Percentiles rank a stretch among this genome's conserved stretches.
Evolutionary conservation across 2,888 invertebrate species (phyloP).

Genomic region (Cheiracanthium punctorium): DNA sequence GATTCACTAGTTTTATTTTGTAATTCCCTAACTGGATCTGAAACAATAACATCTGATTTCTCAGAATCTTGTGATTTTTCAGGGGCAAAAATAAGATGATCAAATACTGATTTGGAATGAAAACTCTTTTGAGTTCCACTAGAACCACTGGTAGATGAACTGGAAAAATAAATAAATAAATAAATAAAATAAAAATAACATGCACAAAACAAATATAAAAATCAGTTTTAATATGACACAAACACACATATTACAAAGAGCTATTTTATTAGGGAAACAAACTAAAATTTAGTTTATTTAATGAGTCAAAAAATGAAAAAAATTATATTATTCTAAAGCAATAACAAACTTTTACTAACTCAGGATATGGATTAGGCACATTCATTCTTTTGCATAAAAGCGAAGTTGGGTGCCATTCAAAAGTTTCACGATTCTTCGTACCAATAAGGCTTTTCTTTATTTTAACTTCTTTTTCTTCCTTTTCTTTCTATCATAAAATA

Average conservation of each 20-base stretch:
- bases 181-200: no score
- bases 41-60: background rate
- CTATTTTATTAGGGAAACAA: no score
- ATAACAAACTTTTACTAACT: constrained; percentile 77
- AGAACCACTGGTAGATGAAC: background rate
- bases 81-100: background rate
- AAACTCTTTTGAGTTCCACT: background rate
- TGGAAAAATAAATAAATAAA: background rate
- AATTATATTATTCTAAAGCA: background rate
- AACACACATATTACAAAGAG: no score
- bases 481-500: constrained; percentile 73
- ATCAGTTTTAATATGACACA: no score
- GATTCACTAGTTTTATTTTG: background rate
- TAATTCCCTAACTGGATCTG: background rate
- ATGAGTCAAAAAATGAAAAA: no score
- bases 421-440: constrained; percentile 82
- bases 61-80: background rate
- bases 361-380: constrained; percentile 88
- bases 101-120: background rate
- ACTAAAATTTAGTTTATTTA: no score
- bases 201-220: no score
- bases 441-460: constrained; percentile 87
- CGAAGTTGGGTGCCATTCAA: constrained; percentile 88
- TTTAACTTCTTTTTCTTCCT: constrained; percentile 81
- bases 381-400: constrained; percentile 94